Base-by-base conservation (phyloP, 2,888 invertebrate species). In the Julus scandinavius region DNA sequence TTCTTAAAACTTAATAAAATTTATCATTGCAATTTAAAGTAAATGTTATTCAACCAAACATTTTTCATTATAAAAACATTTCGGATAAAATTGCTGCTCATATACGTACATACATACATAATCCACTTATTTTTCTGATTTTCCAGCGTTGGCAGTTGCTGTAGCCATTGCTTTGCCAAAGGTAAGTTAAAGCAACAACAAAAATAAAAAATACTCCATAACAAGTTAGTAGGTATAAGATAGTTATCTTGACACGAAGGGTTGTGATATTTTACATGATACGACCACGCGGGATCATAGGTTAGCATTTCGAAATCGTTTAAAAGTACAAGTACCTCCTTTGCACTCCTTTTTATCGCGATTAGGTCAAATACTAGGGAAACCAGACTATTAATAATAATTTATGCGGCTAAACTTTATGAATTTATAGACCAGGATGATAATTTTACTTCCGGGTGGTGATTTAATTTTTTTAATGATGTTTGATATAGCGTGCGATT, bases 111-210 rank as follows among this genome's bases (percentile, higher is more conserved):
- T 45, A 7, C 2, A 3, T 58, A 58, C 2, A n/a, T 58, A 5
- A 17, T n/a, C 5, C 13, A 1, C 11, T 13, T 0, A 15, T 54
- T 63, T n/a, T 72, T 72, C 11, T 29, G 7, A 29, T 72, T 29
- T 72, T 72, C 20, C 29, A 72, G 72, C 72, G 11, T 72, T 72
- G 20, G 72, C 72, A 20, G 72, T 72, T 72, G 72, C 72, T 72
- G 72, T 72, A 72, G 72, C 29, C 72, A 72, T 72, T 72, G 72
- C 72, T 20, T 72, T 72, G 72, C 72, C 72, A 72, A 72, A 72
- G 72, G 72, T 72, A 72, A 72, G 72, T 72, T 11, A 29, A 72
- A 20, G 72, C 29, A 72, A 72, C 45, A 72, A 9, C 20, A 29
- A 13, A 11, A 54, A 54, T 15, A 17, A 54, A 17, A 17, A 54